Percentiles rank a stretch among this genome's conserved stretches.
Conservation (phyloP, 2,888 invertebrate species). For the Mellilla xanthometata region DNA sequence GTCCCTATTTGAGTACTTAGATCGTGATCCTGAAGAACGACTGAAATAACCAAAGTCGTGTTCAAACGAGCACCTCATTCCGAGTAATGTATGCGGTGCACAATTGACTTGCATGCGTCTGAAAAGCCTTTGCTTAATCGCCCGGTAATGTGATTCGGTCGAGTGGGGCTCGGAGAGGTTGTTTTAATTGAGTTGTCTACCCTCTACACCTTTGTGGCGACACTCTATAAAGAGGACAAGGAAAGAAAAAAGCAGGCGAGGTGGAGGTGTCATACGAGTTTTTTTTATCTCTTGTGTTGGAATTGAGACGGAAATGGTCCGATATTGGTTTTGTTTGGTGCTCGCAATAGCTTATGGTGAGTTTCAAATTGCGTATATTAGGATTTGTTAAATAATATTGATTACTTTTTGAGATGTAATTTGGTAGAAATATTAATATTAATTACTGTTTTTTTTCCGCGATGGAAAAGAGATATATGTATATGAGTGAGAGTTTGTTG, state of each 20-base stretch:
- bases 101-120: constrained; percentile 33
- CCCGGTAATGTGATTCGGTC: constrained; percentile 55
- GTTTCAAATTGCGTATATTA: no score
- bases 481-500: no score
- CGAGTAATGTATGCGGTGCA: constrained; percentile 31
- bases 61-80: constrained; percentile 29
- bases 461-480: no score
- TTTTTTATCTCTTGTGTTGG: constrained; percentile 14
- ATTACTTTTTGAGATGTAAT: no score
- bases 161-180: constrained; percentile 47
- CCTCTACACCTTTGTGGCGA: constrained; percentile 64
- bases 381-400: no score
- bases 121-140: constrained; percentile 50
- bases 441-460: no score
- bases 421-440: no score
- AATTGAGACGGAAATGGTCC: constrained; percentile 2
- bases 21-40: no score
- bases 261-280: constrained; percentile 35
- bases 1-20: no score
- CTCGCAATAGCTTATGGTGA: not conserved
- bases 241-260: constrained; percentile 25
- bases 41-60: not conserved
- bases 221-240: constrained; percentile 33
- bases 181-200: constrained; percentile 71
- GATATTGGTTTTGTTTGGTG: not conserved